Evolutionary conservation across 2,797 vertebrate genomes (phyloP).

Genomic region (Enteromius thamalakanensis): DNA sequence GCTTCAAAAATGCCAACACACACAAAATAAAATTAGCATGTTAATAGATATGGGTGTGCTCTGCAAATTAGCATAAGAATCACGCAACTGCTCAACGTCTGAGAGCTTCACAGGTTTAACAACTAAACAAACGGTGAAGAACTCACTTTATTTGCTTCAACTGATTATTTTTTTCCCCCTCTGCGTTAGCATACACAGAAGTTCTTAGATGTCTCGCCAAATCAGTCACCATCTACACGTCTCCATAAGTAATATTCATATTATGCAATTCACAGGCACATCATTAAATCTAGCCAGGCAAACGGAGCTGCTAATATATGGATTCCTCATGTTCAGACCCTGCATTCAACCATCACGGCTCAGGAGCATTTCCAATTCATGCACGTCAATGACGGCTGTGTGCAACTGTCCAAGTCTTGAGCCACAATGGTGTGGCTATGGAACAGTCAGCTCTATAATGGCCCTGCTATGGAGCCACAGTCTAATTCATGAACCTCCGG

Average conservation of each 20-base stretch:
- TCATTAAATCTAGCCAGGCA: slow-evolving; percentile 43
- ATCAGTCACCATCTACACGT: slow-evolving; percentile 23
- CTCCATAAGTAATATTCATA: slow-evolving; percentile 36
- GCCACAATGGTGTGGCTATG: slow-evolving; percentile 54
- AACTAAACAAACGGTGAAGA: slow-evolving; percentile 39
- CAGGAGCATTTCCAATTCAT: slow-evolving; percentile 54
- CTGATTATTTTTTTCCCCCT: slow-evolving; percentile 10
- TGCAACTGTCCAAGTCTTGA: slow-evolving; percentile 55
- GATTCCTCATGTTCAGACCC: slow-evolving; percentile 64
- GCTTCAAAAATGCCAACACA: slow-evolving; percentile 59
- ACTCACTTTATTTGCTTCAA: slow-evolving; percentile 31
- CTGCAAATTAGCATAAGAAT: slow-evolving; percentile 65
- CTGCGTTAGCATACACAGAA: slow-evolving; percentile 2
- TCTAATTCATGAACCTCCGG: slow-evolving; percentile 79
- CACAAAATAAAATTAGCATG: slow-evolving; percentile 61
- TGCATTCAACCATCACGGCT: slow-evolving; percentile 63
- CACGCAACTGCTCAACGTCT: slow-evolving; percentile 52
- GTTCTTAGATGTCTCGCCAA: slow-evolving; percentile 5
- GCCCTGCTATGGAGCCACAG: slow-evolving; percentile 47
- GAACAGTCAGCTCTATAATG: slow-evolving; percentile 48
- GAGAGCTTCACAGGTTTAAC: slow-evolving; percentile 52
- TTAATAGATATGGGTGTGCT: slow-evolving; percentile 66
- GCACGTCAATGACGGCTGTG: slow-evolving; percentile 63
- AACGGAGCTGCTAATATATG: slow-evolving; percentile 48
- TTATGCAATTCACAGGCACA: slow-evolving; percentile 47